Conservation (phyloP, 2,113 vertebrate species). For the Sialia sialis region DNA sequence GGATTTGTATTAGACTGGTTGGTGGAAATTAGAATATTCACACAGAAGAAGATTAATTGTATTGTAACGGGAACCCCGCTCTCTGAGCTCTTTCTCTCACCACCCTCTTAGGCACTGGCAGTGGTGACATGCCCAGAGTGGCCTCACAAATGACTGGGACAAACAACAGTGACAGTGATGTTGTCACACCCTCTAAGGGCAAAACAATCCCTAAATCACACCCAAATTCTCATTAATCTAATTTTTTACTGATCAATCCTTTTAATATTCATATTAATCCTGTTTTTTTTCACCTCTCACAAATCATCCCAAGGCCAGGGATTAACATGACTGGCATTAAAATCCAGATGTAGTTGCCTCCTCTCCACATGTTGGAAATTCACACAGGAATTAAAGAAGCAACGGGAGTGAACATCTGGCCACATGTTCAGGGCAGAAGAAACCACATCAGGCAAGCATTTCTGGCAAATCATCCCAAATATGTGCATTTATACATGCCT, state of each 20-base stretch:
- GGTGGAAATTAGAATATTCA: no score
- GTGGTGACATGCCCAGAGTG: no score
- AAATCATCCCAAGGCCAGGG: background rate
- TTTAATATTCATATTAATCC: background rate
- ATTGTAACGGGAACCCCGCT: no score
- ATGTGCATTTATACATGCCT: background rate
- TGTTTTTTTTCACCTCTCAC: no score
- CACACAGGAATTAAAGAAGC: background rate
- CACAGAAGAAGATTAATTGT: no score
- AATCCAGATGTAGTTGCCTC: background rate
- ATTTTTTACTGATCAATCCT: background rate
- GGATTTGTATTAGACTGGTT: no score
- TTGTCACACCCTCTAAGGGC: fast-evolving
- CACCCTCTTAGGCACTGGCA: no score
- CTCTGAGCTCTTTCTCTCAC: no score
- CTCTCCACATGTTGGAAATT: background rate
- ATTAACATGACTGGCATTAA: fast-evolving
- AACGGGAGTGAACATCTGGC: background rate
- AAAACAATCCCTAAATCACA: background rate
- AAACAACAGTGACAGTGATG: fast-evolving
- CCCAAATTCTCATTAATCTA: background rate
- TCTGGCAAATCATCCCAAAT: background rate
- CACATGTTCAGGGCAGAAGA: background rate
- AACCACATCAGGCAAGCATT: background rate
- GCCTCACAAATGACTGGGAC: no score